A percentile compares a stretch with the other conserved stretches of the same genome.
Evolutionary conservation across 2,888 invertebrate genomes (phyloP).

Genomic region (Acleris literana): DNA sequence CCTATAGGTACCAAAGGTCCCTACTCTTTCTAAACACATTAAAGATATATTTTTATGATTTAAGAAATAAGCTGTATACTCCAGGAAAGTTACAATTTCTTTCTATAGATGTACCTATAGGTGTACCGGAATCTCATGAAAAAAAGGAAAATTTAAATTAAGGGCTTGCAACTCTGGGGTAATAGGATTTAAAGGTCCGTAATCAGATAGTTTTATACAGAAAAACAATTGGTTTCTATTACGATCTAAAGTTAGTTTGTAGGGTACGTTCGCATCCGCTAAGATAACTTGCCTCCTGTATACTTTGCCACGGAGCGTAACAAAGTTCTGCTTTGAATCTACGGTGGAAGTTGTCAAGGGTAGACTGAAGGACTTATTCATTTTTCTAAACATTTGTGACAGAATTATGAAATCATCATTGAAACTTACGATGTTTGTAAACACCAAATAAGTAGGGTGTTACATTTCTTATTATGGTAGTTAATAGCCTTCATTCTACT

Average conservation of each 20-base stretch:
- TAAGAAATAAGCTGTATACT: too few species aligned
- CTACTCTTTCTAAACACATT: too few species aligned
- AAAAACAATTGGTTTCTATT: slow-evolving; percentile 56
- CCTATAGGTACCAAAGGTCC: too few species aligned
- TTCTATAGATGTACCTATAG: too few species aligned
- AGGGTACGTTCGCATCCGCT: slow-evolving; percentile 63
- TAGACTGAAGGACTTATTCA: not conserved
- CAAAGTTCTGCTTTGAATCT: slow-evolving; percentile 1
- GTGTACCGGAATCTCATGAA: too few species aligned
- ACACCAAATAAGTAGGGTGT: not conserved
- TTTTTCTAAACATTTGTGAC: not conserved
- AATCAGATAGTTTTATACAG: too few species aligned
- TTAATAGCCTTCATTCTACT: not conserved
- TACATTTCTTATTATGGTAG: not conserved
- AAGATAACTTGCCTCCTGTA: slow-evolving; percentile 55
- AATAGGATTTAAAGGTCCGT: too few species aligned
- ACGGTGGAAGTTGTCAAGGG: too few species aligned
- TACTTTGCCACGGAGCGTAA: slow-evolving; percentile 43
- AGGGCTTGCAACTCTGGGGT: too few species aligned
- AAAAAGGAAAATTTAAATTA: too few species aligned
- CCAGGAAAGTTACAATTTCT: too few species aligned
- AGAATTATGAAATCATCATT: not conserved
- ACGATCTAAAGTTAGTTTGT: slow-evolving; percentile 59
- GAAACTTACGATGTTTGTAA: slow-evolving; percentile 5
- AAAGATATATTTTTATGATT: too few species aligned